Evolutionary conservation across 2,797 vertebrate genomes (phyloP).

Genomic region (Xiphophorus birchmanni): DNA sequence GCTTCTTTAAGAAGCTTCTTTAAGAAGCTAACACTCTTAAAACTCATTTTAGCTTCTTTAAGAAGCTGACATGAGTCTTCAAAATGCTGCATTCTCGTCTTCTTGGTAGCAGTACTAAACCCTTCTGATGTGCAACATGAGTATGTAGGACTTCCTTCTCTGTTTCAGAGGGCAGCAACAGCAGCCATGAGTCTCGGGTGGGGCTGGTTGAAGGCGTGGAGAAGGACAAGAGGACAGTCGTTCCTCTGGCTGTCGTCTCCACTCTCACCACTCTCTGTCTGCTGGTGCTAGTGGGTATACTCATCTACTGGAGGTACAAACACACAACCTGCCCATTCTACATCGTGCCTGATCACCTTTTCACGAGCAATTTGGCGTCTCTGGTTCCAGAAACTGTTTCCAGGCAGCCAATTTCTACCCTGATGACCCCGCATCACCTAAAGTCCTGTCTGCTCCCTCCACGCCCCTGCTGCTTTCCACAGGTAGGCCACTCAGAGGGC

Average conservation of each 20-base stretch:
- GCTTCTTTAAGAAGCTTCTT: not conserved
- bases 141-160: not conserved
- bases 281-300: constrained; percentile 95
- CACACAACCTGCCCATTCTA: not conserved
- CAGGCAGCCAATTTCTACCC: constrained; percentile 95
- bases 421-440: constrained; percentile 90
- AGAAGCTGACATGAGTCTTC: not conserved
- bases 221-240: constrained; percentile 89
- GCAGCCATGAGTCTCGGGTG: constrained; percentile 95
- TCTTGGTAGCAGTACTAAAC: not conserved
- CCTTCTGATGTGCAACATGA: not conserved
- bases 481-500: constrained; percentile 64
- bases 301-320: constrained; percentile 97
- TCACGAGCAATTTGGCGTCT: not conserved
- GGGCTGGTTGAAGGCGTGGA: constrained; percentile 90
- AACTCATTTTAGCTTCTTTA: too few relatives aligned
- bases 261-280: constrained; percentile 96
- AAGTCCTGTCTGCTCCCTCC: constrained; percentile 88
- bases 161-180: constrained; percentile 94
- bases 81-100: not conserved
- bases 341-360: not conserved
- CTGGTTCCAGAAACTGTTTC: constrained; percentile 90
- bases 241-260: constrained; percentile 95
- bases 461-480: constrained; percentile 90
- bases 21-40: too few relatives aligned